phyloP scores from a whole-genome alignment of 2,797 vertebrate species.

The Catharus ustulatus region DNA sequence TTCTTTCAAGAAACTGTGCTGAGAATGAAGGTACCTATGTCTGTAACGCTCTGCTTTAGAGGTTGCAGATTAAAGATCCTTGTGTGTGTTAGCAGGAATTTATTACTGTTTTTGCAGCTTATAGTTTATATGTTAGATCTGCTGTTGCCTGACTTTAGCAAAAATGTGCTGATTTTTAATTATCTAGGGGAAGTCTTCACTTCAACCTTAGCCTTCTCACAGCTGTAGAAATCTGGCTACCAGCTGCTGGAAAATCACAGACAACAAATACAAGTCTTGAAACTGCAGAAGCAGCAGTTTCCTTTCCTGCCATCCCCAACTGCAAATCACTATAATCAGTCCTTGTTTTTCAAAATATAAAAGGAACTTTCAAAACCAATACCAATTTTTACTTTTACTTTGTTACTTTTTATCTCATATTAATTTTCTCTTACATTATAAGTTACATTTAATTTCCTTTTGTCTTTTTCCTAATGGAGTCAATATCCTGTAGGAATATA shows the following conservation, averaged over 20 bases:
- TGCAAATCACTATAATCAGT: neutral
- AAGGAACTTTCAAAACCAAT: neutral
- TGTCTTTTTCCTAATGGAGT: neutral
- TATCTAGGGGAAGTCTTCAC: neutral
- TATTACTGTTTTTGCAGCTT: neutral
- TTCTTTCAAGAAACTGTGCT: neutral
- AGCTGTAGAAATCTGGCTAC: neutral
- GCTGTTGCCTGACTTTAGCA: neutral
- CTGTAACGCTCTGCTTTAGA: neutral
- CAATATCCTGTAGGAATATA: neutral
- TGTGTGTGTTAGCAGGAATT: neutral
- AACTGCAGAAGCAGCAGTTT: slow-evolving; percentile 6
- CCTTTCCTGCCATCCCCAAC: neutral
- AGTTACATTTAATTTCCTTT: neutral
- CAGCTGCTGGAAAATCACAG: neutral
- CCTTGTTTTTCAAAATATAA: slow-evolving; percentile 4
- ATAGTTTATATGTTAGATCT: neutral
- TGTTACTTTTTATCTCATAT: neutral
- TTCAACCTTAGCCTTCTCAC: neutral
- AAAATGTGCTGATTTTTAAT: neutral
- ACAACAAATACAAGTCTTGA: neutral
- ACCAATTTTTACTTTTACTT: neutral
- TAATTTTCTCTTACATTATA: neutral
- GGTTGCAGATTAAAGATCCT: neutral
- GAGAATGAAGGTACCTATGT: neutral